phyloP scores from a whole-genome alignment of 1,140 invertebrate genomes.

The Atta cephalotes region DNA sequence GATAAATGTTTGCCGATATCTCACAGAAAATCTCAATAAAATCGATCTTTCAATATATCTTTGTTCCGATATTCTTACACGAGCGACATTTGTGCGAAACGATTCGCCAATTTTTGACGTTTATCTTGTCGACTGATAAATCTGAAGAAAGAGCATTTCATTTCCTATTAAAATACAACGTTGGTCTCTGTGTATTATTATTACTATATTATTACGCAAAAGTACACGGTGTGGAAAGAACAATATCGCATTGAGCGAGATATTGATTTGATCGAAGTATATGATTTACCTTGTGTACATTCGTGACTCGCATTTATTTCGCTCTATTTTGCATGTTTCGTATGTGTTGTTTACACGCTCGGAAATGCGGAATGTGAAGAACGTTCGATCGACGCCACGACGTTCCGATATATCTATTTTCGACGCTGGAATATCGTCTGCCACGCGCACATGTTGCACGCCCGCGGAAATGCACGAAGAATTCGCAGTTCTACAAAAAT shows the following conservation, averaged over 20 bases:
- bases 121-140: neutral
- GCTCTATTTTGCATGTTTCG: neutral
- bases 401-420: conserved; percentile 44
- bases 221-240: neutral
- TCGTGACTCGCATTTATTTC: conserved; percentile 18
- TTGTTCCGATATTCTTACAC: conserved; percentile 5
- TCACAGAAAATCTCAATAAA: conserved; percentile 45
- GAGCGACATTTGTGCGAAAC: conserved; percentile 28
- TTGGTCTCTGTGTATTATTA: neutral
- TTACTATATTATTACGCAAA: neutral
- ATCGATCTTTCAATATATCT: conserved; percentile 44
- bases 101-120: neutral
- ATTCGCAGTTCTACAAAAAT: conserved; percentile 24
- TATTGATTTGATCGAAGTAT: neutral
- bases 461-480: conserved; percentile 28
- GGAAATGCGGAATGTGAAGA: neutral
- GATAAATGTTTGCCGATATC: conserved; percentile 16
- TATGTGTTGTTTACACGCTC: conserved; percentile 30
- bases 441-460: conserved; percentile 15
- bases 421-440: conserved; percentile 28
- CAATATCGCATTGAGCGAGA: neutral
- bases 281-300: neutral
- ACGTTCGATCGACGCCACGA: conserved; percentile 36
- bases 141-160: neutral
- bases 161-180: neutral